Percentiles rank a stretch among this genome's conserved stretches.
Evolutionary conservation across 2,113 vertebrate genomes (phyloP).

Genomic region (Nerophis ophidion): DNA sequence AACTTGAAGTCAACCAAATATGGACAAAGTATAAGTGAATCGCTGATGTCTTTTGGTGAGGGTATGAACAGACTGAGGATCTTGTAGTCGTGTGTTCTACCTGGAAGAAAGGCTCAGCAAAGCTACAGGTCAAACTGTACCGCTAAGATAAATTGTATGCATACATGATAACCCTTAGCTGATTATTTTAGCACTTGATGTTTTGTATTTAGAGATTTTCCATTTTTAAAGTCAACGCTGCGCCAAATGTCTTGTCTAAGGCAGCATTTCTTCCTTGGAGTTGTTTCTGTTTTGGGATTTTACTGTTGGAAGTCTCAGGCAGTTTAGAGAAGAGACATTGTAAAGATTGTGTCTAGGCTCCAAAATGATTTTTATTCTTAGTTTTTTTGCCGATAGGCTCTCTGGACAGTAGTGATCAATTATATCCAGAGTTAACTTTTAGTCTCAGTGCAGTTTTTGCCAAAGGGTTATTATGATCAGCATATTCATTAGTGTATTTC

Average conservation of each 20-base stretch:
- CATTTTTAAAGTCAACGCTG: slow-evolving; percentile 21
- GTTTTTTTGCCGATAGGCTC: slow-evolving; percentile 28
- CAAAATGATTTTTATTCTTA: slow-evolving; percentile 4
- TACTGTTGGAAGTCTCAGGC: slow-evolving; percentile 18
- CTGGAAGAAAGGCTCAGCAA: too few species aligned
- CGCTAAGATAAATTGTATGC: slow-evolving; percentile 52
- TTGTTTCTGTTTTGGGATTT: slow-evolving; percentile 17
- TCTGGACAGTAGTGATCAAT: slow-evolving; percentile 24
- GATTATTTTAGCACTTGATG: slow-evolving; percentile 66
- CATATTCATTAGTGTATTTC: slow-evolving; percentile 24
- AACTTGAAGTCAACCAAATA: slow-evolving; percentile 63
- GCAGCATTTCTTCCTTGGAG: slow-evolving; percentile 37
- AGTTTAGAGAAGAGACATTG: slow-evolving; percentile 2
- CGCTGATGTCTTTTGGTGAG: slow-evolving; percentile 15
- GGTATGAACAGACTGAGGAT: not conserved
- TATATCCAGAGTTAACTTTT: slow-evolving; percentile 16
- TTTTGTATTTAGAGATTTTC: slow-evolving; percentile 56
- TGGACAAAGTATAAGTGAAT: slow-evolving; percentile 48
- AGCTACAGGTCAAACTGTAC: slow-evolving; percentile 52
- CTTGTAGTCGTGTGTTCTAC: too few species aligned
- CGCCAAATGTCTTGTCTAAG: slow-evolving; percentile 27
- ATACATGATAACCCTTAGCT: slow-evolving; percentile 52
- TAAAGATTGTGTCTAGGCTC: slow-evolving; percentile 28
- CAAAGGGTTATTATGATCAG: slow-evolving; percentile 48
- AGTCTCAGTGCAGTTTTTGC: slow-evolving; percentile 51